Percentiles rank a stretch among this genome's conserved stretches.
Conservation (phyloP, 2,113 vertebrate genomes). For the Syngnathus scovelli region DNA sequence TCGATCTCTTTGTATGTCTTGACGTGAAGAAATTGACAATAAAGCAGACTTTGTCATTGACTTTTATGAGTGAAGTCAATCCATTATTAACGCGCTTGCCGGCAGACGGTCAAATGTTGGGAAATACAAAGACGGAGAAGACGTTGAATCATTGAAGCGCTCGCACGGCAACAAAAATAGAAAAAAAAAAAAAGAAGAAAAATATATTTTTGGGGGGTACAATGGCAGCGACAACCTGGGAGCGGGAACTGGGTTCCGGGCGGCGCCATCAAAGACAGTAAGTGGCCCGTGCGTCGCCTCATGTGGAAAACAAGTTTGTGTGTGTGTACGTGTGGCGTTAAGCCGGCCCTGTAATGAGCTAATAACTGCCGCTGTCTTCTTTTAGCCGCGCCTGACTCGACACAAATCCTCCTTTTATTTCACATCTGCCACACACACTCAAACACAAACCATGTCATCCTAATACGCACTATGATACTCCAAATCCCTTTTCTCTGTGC, state of each 20-base stretch:
- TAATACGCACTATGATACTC: slow-evolving; percentile 19
- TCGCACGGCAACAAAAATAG: slow-evolving; percentile 32
- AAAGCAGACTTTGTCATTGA: too few species aligned
- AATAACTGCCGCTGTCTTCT: slow-evolving; percentile 40
- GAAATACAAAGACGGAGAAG: slow-evolving; percentile 45
- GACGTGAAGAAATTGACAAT: too few species aligned
- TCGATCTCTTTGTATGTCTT: too few species aligned
- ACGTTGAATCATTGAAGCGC: slow-evolving; percentile 67
- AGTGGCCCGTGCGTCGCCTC: slow-evolving; percentile 52
- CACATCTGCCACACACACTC: slow-evolving; percentile 26
- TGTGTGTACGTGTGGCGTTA: slow-evolving; percentile 22
- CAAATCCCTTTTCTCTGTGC: slow-evolving; percentile 33
- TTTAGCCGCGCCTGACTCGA: slow-evolving; percentile 36
- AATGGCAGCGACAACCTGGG: slow-evolving; percentile 7
- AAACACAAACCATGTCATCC: slow-evolving; percentile 15
- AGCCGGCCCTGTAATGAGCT: slow-evolving; percentile 42
- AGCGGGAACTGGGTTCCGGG: slow-evolving; percentile 52
- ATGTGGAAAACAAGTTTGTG: slow-evolving; percentile 20
- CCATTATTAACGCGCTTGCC: slow-evolving; percentile 68
- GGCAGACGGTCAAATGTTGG: slow-evolving; percentile 60
- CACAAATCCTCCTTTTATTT: slow-evolving; percentile 53
- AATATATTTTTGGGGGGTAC: slow-evolving; percentile 32
- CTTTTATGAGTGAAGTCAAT: slow-evolving; percentile 35
- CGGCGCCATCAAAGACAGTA: slow-evolving; percentile 54
- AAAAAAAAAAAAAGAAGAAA: slow-evolving; percentile 1